Evolutionary conservation across 2,888 invertebrate genomes (phyloP).

Genomic region (Macroteleia sp.): DNA sequence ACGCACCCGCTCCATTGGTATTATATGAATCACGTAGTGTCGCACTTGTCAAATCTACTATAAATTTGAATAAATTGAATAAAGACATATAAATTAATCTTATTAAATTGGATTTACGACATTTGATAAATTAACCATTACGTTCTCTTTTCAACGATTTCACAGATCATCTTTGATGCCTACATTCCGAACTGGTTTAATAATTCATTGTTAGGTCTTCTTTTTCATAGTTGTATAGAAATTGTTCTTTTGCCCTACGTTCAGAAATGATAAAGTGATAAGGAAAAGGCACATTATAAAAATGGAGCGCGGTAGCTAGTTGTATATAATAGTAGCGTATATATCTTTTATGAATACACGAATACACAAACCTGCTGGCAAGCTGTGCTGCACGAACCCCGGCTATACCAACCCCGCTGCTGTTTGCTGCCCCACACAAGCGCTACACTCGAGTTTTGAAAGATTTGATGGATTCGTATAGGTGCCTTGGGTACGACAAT

Average conservation of each 20-base stretch:
- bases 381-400: conserved; percentile 84
- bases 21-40: not conserved
- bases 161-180: too few relatives aligned
- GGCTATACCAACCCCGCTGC: conserved; percentile 83
- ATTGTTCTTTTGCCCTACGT: conserved; percentile 32
- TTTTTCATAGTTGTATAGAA: too few relatives aligned
- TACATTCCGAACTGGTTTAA: too few relatives aligned
- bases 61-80: too few relatives aligned
- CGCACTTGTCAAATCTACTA: not conserved
- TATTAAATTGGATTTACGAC: too few relatives aligned
- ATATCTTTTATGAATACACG: conserved; percentile 79
- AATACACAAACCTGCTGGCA: conserved; percentile 84
- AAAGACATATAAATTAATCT: too few relatives aligned
- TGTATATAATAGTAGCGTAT: conserved; percentile 76
- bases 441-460: conserved; percentile 77
- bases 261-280: conserved; percentile 38
- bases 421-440: conserved; percentile 82
- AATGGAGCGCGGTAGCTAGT: conserved; percentile 70
- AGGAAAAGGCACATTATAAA: conserved; percentile 61
- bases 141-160: too few relatives aligned
- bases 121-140: too few relatives aligned
- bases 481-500: conserved; percentile 68
- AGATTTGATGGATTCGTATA: conserved; percentile 68
- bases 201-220: too few relatives aligned
- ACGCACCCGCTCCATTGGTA: conserved; percentile 53